Evolutionary conservation across 1,140 invertebrate genomes (phyloP).

Genomic region (Tribolium madens): DNA sequence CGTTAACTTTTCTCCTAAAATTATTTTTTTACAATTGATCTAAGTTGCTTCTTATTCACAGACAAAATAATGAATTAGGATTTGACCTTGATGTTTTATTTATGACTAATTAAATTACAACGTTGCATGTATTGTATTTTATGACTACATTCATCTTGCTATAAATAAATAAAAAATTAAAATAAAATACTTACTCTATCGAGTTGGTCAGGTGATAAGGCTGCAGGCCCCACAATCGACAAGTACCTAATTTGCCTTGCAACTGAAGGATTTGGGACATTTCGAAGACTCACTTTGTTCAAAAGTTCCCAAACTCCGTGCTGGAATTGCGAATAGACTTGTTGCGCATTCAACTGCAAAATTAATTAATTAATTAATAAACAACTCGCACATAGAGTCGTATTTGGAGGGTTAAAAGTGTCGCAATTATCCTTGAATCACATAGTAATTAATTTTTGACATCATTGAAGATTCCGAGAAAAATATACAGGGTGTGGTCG

Average conservation of each 20-base stretch:
- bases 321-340: constrained; percentile 84
- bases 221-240: constrained; percentile 85
- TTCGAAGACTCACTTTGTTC: constrained; percentile 72
- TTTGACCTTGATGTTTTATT: background rate
- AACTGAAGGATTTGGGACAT: constrained; percentile 76
- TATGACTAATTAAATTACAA: background rate
- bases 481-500: background rate
- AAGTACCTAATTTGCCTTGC: constrained; percentile 82
- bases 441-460: background rate
- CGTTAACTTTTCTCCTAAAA: too few species aligned
- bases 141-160: background rate
- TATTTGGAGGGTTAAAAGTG: background rate
- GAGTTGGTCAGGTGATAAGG: constrained; percentile 84
- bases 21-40: too few species aligned
- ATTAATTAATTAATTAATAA: constrained; percentile 18
- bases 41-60: background rate
- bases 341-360: constrained; percentile 79
- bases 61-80: background rate
- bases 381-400: background rate
- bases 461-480: constrained; percentile 1
- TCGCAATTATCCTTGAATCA: background rate
- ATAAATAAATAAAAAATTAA: too few species aligned
- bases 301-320: constrained; percentile 80
- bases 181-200: constrained; percentile 78
- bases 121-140: background rate